phyloP scores from a whole-genome alignment of 2,888 invertebrate genomes.

The Noctuana brunneofusca region DNA sequence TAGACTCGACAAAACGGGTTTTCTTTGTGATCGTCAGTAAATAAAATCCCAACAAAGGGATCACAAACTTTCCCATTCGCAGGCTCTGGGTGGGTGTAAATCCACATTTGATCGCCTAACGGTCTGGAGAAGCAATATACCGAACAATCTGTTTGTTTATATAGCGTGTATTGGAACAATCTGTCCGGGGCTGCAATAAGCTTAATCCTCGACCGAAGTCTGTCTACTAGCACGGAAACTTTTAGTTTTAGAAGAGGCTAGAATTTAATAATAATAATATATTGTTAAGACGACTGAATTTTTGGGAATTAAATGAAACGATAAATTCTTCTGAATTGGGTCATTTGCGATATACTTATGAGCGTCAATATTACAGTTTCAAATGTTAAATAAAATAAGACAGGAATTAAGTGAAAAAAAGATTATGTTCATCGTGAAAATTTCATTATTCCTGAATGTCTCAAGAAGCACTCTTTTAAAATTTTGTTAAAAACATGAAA shows the following conservation, averaged over 20 bases:
- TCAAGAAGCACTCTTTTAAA: too few relatives aligned
- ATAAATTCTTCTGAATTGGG: too few relatives aligned
- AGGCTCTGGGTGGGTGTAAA: conserved; percentile 42
- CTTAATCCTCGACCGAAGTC: conserved; percentile 46
- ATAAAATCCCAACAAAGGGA: conserved; percentile 20
- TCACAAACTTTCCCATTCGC: conserved; percentile 28
- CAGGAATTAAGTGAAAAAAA: too few relatives aligned
- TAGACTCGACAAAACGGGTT: neutral
- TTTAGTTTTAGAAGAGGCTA: neutral
- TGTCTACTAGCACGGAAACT: neutral
- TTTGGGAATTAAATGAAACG: too few relatives aligned
- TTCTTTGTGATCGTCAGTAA: conserved; percentile 3
- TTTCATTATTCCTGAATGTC: too few relatives aligned
- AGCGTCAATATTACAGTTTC: too few relatives aligned
- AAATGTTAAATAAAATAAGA: too few relatives aligned
- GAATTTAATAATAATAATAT: too few relatives aligned
- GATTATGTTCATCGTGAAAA: too few relatives aligned
- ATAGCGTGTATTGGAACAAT: conserved; percentile 66
- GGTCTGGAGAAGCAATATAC: conserved; percentile 60
- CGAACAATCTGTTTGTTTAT: conserved; percentile 75
- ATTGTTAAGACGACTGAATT: too few relatives aligned
- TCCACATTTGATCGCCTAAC: conserved; percentile 46
- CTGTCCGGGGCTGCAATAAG: conserved; percentile 72
- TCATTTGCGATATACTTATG: too few relatives aligned
- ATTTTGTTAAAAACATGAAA: too few relatives aligned